phyloP scores from a whole-genome alignment of 2,888 invertebrate genomes.

The Drosophila falleni region DNA sequence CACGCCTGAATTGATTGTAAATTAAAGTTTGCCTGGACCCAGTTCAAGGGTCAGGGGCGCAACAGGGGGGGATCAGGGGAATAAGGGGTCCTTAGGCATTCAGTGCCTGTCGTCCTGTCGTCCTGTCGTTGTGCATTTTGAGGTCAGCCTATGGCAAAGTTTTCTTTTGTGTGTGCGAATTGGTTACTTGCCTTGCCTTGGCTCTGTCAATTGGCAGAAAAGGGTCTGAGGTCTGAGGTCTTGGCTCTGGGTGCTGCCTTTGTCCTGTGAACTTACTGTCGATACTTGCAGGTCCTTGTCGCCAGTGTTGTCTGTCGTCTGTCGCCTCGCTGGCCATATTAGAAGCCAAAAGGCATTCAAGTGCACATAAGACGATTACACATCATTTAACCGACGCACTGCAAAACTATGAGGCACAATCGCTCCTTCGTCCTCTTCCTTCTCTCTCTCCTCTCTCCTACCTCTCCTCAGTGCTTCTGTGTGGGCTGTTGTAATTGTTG shows the following conservation, averaged over 20 bases:
- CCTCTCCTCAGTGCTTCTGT: constrained; percentile 1
- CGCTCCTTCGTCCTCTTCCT: not conserved
- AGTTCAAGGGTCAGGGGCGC: constrained; percentile 9
- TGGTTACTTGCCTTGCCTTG: constrained; percentile 45
- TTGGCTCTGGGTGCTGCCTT: constrained; percentile 25
- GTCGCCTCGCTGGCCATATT: constrained; percentile 72
- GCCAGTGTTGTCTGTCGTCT: constrained; percentile 61
- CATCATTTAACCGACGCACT: constrained; percentile 84
- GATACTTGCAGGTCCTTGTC: constrained; percentile 58
- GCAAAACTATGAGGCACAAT: constrained; percentile 63
- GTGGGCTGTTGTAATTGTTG: constrained; percentile 71
- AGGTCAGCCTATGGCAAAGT: constrained; percentile 83
- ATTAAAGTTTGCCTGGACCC: constrained; percentile 80
- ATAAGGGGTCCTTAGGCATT: constrained; percentile 42
- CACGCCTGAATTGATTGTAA: constrained; percentile 85
- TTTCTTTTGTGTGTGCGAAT: constrained; percentile 72
- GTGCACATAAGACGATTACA: constrained; percentile 85
- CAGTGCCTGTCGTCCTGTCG: constrained; percentile 21
- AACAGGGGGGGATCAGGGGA: constrained; percentile 6
- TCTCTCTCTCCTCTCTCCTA: not conserved
- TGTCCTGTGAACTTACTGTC: constrained; percentile 25
- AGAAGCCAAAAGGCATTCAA: constrained; percentile 84
- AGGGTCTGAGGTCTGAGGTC: constrained; percentile 29
- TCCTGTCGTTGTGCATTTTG: constrained; percentile 72
- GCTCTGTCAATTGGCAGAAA: not conserved